These are phyloP conservation scores for Xiphias gladius DNA, from an alignment of 2,113 vertebrate species.

Conservation along the genomic window DNA sequence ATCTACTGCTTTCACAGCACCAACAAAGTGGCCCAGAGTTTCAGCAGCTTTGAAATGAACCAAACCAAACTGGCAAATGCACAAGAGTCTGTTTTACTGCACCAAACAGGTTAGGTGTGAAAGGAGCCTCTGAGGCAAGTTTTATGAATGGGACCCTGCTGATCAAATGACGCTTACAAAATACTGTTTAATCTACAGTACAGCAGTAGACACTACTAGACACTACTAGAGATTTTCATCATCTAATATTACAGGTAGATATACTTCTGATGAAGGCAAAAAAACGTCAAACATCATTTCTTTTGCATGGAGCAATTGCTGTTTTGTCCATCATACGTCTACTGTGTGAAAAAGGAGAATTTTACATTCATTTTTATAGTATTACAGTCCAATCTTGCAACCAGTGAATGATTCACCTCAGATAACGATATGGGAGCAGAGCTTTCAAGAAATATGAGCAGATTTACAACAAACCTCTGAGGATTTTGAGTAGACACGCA, in stretches of 20 bases:
- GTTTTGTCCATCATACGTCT: neutral
- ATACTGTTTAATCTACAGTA: neutral
- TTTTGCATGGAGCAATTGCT: neutral
- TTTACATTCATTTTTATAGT: neutral
- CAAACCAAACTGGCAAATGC: too few relatives aligned
- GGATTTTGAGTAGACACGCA: neutral
- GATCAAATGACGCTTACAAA: neutral
- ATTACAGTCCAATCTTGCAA: neutral
- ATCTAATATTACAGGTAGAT: neutral
- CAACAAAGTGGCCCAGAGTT: too few relatives aligned
- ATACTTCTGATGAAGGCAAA: neutral
- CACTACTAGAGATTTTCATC: too few relatives aligned
- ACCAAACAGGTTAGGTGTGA: neutral
- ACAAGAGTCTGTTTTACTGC: too few relatives aligned
- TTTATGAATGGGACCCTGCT: neutral
- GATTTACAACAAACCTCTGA: slow-evolving; percentile 43
- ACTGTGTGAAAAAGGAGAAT: neutral
- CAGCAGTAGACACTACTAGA: neutral
- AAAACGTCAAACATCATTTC: neutral
- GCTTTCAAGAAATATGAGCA: slow-evolving; percentile 34
- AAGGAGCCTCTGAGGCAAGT: neutral
- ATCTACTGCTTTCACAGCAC: too few relatives aligned
- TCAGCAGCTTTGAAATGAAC: too few relatives aligned
- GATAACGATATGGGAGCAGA: neutral
- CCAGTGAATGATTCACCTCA: slow-evolving; percentile 21